Base-by-base conservation (phyloP, 2,797 vertebrate genomes). In the Huso huso region DNA sequence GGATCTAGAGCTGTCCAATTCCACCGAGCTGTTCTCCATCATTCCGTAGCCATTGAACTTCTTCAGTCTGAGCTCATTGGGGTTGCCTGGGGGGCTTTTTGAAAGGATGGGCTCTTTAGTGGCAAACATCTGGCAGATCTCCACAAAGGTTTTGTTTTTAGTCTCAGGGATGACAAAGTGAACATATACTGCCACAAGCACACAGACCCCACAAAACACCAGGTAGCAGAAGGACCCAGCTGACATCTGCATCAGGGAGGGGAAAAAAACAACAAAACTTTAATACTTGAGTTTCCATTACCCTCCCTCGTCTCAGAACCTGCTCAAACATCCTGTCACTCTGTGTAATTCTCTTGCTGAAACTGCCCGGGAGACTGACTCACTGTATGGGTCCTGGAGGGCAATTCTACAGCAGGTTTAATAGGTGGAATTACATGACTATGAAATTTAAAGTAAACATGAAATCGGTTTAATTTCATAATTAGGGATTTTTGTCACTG, bases 121-220 rank as follows among this genome's bases (percentile, higher is more conserved):
- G 0, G 82, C 74, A 0, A 95, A 94, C 85, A 90, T 86, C 70
- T 86, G 84, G 76, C 88, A 93, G 83, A 96, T 95, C 82, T 96
- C 93, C 88, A 93, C 71, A 62, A 96, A 95, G 15, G 92, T 95
- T 83, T 93, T 95, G 83, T 93, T 93, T 83, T 85, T 95, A 68
- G 94, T 96, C 82, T 96, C 94, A 0, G 94, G 94, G 73, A 96
- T 74, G 62, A 96, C 0, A 8, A 92, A 70, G 79, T 88, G 85
- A 50, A 91, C 75, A 0, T 94, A 96, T 61, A 81, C 0, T 0
- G 92, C 88, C 73, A 94, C 91, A 10, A 83, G 77, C 48, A 90
- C 53, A 75, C 92, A 95, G 73, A 95, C 18, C 0, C 66, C 74
- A 0, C 88, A 93, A 86, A 96, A 96, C 69, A 95, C 81, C 78